phyloP scores from a whole-genome alignment of 2,797 vertebrate genomes.

The Pelobates cultripes region DNA sequence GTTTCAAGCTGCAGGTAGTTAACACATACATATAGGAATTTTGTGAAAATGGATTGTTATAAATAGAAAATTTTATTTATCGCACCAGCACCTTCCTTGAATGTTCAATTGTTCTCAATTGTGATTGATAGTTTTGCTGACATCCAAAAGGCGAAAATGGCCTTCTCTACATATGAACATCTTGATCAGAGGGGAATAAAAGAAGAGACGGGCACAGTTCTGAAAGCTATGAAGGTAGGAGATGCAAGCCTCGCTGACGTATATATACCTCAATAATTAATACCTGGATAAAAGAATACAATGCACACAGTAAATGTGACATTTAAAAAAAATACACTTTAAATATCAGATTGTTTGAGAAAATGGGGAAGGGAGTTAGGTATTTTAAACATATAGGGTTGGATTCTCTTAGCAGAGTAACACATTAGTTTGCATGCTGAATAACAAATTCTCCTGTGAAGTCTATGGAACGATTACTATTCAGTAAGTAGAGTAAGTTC shows the following conservation, averaged over 20 bases:
- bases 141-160: constrained; percentile 40
- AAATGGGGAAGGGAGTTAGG: too few species aligned
- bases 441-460: too few species aligned
- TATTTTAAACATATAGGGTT: too few species aligned
- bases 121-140: constrained; percentile 42
- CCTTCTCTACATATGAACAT: constrained; percentile 51
- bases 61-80: not conserved
- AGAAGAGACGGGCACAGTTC: constrained; percentile 20
- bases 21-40: not conserved
- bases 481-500: too few species aligned
- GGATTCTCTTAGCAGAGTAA: too few species aligned
- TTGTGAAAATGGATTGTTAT: constrained; percentile 9
- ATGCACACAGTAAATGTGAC: too few species aligned
- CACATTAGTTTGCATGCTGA: too few species aligned
- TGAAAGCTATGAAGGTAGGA: constrained; percentile 54
- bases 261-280: too few species aligned
- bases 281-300: too few species aligned
- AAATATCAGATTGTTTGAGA: too few species aligned
- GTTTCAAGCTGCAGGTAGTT: not conserved
- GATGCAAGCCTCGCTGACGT: not conserved
- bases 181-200: constrained; percentile 47
- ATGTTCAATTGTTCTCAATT: constrained; percentile 13
- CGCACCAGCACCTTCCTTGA: not conserved
- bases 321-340: too few species aligned
- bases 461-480: too few species aligned